These are phyloP conservation scores for Nephila pilipes DNA, from an alignment of 1,140 invertebrate genomes.

Conservation along the genomic window DNA sequence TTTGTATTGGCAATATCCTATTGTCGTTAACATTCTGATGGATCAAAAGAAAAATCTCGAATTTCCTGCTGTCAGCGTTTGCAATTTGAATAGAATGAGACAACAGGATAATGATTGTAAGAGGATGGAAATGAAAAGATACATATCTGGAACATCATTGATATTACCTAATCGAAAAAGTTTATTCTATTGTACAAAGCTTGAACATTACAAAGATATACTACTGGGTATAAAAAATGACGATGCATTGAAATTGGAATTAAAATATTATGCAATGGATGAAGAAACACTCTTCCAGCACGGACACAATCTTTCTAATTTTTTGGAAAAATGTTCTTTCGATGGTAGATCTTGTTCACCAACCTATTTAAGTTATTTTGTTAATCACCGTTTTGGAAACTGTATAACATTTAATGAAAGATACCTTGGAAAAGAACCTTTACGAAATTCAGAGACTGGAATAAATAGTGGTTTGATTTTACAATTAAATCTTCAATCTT, in stretches of 20 bases:
- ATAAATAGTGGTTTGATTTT: not conserved
- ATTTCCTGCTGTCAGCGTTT: constrained; percentile 39
- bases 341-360: not conserved
- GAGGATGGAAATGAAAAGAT: not conserved
- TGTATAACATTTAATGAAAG: constrained; percentile 34
- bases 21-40: not conserved
- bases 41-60: not conserved
- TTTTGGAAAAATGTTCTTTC: constrained; percentile 13
- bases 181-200: not conserved
- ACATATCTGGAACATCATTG: not conserved
- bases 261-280: not conserved
- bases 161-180: not conserved
- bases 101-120: not conserved
- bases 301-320: not conserved
- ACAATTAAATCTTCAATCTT: not conserved
- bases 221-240: not conserved
- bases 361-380: not conserved
- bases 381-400: constrained; percentile 7
- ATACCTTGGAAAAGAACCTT: no score
- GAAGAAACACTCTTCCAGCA: not conserved
- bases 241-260: not conserved
- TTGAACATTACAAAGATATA: not conserved
- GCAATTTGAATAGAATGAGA: constrained; percentile 37
- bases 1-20: not conserved
- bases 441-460: not conserved